Evolutionary conservation across 2,797 vertebrate species (phyloP), one percentile per base, ranked within the genome.

Genomic region (Halcyon leucocephala): DNA sequence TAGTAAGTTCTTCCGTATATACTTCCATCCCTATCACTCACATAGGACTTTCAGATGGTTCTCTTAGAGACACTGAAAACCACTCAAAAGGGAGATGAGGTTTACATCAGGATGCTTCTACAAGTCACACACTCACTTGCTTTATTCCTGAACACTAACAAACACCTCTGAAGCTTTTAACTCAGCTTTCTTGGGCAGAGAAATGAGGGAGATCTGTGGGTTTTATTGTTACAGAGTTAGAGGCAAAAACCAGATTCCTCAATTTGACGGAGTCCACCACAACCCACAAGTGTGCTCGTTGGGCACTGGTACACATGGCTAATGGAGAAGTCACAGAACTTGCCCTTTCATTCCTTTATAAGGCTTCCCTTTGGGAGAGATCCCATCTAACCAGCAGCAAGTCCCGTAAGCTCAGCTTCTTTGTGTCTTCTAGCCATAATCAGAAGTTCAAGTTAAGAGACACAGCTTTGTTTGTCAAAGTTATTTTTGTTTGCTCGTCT

Each of bases 401-500:
- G 37, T 9, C 74, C 54, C 69, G 60, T 22, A 41, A 51, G 57
- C 51, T 87, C 90, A 57, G 57, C 52, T 82, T 37, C 65, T 57
- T 76, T 39, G 14, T 61, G 7, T 62, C 31, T 60, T 64, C 51
- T 73, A 83, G 51, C 18, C 44, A 28, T 24, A 86, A 39, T 25
- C 58, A 89, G 72, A 69, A 89, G 87, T 61, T 89, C 82, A 42
- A 77, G 60, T 70, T 24, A 48, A 91, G 86, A 89, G 79, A 33
- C 49, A 24, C 71, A 20, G 83, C 80, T 94, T 72, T 89, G 81
- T 79, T 86, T 14, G 7, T 70, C 86, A 65, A 80, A 57, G 62
- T 82, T 90, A 52, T 58, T 92, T 92, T 94, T 69, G 71, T 58
- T 65, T n/a, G n/a, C 55, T 67, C 62, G 64, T 74, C 78, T 78